Evolutionary conservation across 2,797 vertebrate species (phyloP).

Genomic region (Psittacula echo): DNA sequence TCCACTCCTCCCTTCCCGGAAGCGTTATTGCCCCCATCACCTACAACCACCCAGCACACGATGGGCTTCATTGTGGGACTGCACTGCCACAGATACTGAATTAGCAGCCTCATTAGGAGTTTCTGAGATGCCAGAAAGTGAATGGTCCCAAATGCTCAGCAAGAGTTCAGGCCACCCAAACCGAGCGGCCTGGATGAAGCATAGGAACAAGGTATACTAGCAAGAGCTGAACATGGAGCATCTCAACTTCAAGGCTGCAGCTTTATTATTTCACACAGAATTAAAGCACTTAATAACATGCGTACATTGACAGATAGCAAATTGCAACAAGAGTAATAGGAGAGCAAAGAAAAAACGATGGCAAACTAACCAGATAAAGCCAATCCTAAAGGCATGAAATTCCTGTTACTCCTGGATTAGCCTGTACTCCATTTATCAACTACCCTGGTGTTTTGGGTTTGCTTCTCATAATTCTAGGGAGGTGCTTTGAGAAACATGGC

Average conservation of each 20-base stretch:
- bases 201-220: background rate
- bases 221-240: background rate
- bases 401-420: background rate
- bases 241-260: background rate
- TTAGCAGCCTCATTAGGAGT: accelerated
- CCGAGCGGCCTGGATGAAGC: background rate
- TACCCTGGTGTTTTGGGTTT: background rate
- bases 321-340: background rate
- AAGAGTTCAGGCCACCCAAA: background rate
- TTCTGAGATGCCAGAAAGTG: background rate
- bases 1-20: accelerated
- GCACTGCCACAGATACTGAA: accelerated
- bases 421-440: background rate
- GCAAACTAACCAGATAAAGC: background rate
- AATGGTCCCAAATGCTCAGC: background rate
- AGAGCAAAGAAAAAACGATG: background rate
- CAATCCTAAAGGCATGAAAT: background rate
- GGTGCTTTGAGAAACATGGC: background rate
- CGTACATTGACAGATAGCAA: background rate
- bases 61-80: accelerated
- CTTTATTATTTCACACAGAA: background rate
- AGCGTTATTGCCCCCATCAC: accelerated
- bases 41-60: accelerated
- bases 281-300: background rate
- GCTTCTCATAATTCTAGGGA: background rate